Evolutionary conservation across 2,888 invertebrate genomes (phyloP).

Genomic region (Drosophila planitibia): DNA sequence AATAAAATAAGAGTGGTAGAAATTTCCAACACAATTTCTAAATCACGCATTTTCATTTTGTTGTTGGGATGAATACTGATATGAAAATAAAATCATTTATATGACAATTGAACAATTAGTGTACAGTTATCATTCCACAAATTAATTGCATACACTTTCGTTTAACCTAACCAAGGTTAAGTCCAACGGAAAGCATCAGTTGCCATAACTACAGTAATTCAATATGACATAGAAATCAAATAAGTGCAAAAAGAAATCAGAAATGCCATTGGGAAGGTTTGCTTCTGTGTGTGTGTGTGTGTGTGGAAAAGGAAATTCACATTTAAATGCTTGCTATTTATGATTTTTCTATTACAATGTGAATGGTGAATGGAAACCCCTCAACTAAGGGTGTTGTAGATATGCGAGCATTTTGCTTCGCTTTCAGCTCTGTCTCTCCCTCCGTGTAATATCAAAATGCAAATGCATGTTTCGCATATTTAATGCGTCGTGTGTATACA

Average conservation of each 20-base stretch:
- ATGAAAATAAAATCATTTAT: not conserved
- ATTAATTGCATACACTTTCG: not conserved
- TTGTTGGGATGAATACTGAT: not conserved
- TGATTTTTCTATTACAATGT: conserved; percentile 50
- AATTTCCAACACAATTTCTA: not conserved
- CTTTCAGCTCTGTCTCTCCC: conserved; percentile 29
- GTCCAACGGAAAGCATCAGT: conserved; percentile 19
- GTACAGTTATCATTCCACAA: not conserved
- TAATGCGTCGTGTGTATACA: conserved; percentile 61
- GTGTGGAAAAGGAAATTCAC: conserved; percentile 13
- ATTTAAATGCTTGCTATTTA: conserved; percentile 54
- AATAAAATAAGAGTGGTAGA: not conserved
- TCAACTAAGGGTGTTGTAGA: conserved; percentile 17
- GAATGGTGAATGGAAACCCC: conserved; percentile 4
- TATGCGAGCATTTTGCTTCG: conserved; percentile 30
- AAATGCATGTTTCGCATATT: conserved; percentile 76
- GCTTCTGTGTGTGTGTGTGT: not conserved
- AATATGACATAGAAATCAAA: conserved; percentile 58
- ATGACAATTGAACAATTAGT: not conserved
- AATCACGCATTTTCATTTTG: not conserved
- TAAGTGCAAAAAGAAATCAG: conserved; percentile 50
- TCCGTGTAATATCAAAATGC: conserved; percentile 65
- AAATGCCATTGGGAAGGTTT: conserved; percentile 36
- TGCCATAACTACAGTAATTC: conserved; percentile 59
- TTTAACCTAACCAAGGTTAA: not conserved